These are phyloP conservation scores for Periparus ater DNA, from an alignment of 2,797 vertebrate genomes.

Conservation along the genomic window DNA sequence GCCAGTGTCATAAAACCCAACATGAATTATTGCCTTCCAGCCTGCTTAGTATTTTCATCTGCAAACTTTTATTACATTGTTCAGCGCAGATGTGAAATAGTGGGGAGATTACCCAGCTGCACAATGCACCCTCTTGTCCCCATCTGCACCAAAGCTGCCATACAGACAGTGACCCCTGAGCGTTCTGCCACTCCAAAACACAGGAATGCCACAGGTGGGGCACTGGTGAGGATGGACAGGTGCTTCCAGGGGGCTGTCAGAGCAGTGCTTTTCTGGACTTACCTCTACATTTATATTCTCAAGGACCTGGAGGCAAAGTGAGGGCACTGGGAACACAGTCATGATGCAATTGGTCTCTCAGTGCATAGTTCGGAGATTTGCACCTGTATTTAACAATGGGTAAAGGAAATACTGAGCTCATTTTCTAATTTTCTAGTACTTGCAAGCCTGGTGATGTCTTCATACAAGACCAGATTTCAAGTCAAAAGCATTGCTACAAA, in stretches of 20 bases:
- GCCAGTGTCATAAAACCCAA: slow-evolving; percentile 58
- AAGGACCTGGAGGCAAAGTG: not conserved
- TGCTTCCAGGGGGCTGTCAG: not conserved
- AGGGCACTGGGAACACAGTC: not conserved
- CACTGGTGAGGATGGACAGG: accelerated
- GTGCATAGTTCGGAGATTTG: not conserved
- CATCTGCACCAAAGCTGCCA: slow-evolving; percentile 15
- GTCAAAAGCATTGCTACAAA: not conserved
- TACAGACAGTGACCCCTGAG: not conserved
- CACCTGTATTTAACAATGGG: not conserved
- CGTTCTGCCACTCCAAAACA: not conserved
- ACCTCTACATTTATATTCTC: not conserved
- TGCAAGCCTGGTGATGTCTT: not conserved
- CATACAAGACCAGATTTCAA: not conserved
- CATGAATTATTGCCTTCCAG: slow-evolving; percentile 64
- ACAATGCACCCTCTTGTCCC: slow-evolving; percentile 27
- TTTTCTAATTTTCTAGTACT: not conserved
- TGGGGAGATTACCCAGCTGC: slow-evolving; percentile 16
- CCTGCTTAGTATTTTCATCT: slow-evolving; percentile 68
- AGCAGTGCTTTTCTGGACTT: not conserved
- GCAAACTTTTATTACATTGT: slow-evolving; percentile 69
- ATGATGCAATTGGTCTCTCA: not conserved
- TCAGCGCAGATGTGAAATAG: slow-evolving; percentile 60
- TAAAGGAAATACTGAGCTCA: not conserved
- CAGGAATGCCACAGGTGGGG: not conserved